phyloP scores from a whole-genome alignment of 1,140 invertebrate genomes.

The Anastrepha ludens region DNA sequence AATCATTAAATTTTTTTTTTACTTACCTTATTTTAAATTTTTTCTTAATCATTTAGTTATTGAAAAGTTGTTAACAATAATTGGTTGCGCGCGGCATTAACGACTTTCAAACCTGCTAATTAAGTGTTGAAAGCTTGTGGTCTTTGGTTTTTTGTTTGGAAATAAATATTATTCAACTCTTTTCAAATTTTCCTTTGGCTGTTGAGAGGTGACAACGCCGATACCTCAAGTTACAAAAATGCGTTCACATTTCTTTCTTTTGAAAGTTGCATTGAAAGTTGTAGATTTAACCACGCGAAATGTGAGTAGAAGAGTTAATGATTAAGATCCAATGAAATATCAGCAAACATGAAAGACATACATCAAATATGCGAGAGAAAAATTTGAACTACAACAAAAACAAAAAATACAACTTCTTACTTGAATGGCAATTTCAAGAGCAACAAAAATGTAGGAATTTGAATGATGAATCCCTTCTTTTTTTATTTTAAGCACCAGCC shows the following conservation, averaged over 20 bases:
- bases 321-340: too few species aligned
- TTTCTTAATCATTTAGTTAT: slow-evolving; percentile 12
- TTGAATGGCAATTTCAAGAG: too few species aligned
- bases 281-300: background rate
- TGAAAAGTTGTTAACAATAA: slow-evolving; percentile 11
- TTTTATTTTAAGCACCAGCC: too few species aligned
- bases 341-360: too few species aligned
- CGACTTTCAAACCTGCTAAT: slow-evolving; percentile 34
- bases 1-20: background rate
- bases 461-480: too few species aligned
- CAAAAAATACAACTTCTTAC: too few species aligned
- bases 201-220: background rate
- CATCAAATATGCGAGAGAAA: too few species aligned
- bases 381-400: too few species aligned
- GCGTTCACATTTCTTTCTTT: background rate
- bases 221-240: background rate
- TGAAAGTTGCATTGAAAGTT: background rate
- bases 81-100: background rate
- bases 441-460: too few species aligned
- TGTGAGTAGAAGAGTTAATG: background rate
- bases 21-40: background rate
- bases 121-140: slow-evolving; percentile 37
- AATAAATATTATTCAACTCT: background rate
- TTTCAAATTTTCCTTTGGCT: background rate
- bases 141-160: background rate